Percentiles rank a stretch among this genome's conserved stretches.
These are phyloP conservation scores for Falco columbarius DNA, from an alignment of 2,797 vertebrate genomes.

Conservation along the genomic window DNA sequence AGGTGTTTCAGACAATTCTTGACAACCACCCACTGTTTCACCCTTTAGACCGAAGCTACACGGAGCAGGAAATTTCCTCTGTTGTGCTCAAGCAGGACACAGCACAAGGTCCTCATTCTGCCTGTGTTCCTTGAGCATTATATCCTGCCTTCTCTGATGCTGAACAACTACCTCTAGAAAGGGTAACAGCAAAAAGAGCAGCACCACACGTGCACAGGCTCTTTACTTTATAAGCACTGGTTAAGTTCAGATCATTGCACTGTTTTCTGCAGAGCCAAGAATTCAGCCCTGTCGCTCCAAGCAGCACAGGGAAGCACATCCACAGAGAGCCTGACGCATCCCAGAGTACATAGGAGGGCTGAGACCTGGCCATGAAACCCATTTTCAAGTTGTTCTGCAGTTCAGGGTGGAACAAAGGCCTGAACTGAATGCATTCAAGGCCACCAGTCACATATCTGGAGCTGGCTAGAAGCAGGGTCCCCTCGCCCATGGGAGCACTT, in stretches of 20 bases:
- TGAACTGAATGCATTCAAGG: not conserved
- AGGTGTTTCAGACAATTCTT: not conserved
- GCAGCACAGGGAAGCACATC: not conserved
- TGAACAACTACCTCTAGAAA: not conserved
- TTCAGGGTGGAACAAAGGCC: not conserved
- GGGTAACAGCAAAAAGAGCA: not conserved
- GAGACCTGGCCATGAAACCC: not conserved
- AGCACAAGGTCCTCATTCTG: not conserved
- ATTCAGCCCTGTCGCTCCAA: not conserved
- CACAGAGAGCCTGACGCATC: not conserved
- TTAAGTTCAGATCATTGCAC: not conserved
- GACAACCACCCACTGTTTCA: not conserved
- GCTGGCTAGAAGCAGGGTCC: not conserved
- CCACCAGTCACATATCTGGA: not conserved
- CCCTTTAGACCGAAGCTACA: not conserved
- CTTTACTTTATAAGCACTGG: not conserved
- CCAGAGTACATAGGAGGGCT: accelerated
- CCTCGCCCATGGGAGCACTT: not conserved
- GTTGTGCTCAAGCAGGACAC: not conserved
- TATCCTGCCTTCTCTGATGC: not conserved
- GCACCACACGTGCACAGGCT: not conserved
- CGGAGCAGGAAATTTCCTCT: not conserved
- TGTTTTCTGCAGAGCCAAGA: not conserved
- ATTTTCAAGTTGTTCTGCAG: not conserved
- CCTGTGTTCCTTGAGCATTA: accelerated